Conservation (phyloP, 2,113 vertebrate genomes). For the Phaethon lepturus region DNA sequence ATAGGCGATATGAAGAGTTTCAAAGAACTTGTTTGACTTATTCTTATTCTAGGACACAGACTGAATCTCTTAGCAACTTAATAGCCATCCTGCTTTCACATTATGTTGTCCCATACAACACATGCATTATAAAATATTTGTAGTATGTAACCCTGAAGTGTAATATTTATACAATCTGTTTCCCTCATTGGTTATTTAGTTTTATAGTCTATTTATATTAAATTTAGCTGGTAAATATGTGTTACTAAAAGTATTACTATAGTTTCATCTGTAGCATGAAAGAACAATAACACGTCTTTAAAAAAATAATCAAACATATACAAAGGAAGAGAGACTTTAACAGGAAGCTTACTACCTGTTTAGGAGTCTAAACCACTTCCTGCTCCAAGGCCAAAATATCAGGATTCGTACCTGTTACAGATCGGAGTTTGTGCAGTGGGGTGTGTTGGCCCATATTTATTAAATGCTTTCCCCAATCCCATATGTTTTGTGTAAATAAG, state of each 20-base stretch:
- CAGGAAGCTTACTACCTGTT: background rate
- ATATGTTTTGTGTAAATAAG: background rate
- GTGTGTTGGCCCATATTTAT: background rate
- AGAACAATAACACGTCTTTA: background rate
- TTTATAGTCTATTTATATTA: background rate
- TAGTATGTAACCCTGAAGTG: background rate
- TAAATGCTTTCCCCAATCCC: background rate
- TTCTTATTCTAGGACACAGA: background rate
- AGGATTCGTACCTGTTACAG: background rate
- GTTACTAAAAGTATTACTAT: background rate
- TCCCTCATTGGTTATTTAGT: background rate
- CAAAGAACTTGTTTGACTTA: background rate
- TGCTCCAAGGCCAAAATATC: background rate
- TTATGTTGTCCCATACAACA: background rate
- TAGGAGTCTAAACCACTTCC: background rate
- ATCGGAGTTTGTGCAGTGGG: background rate
- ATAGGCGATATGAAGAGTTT: background rate
- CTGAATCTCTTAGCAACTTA: background rate
- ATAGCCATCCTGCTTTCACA: background rate
- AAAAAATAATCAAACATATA: background rate
- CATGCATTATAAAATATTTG: background rate
- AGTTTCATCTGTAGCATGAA: background rate
- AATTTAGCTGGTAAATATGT: background rate
- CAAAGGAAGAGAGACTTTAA: background rate
- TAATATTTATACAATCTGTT: background rate